A percentile compares a stretch with the other conserved stretches of the same genome.
phyloP scores from a whole-genome alignment of 2,888 invertebrate genomes.

The Myopa testacea region DNA sequence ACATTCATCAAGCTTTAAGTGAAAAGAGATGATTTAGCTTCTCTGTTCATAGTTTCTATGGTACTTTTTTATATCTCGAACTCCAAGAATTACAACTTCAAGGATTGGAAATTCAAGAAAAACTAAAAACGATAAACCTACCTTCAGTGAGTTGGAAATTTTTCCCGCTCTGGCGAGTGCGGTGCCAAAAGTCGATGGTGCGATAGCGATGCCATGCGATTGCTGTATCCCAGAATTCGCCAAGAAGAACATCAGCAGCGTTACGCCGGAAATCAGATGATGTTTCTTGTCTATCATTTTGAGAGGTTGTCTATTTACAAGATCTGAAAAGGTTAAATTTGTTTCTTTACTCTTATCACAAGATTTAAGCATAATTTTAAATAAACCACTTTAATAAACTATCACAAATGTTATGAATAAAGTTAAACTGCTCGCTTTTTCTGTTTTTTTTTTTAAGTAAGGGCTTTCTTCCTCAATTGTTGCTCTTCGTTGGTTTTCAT shows the following conservation, averaged over 20 bases:
- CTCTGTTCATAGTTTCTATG: no score
- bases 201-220: slow-evolving; percentile 61
- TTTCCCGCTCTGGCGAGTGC: slow-evolving; percentile 68
- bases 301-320: slow-evolving; percentile 7
- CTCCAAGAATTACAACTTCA: no score
- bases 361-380: background rate
- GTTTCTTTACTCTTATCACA: slow-evolving; percentile 13
- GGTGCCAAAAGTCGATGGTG: slow-evolving; percentile 68
- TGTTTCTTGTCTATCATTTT: slow-evolving; percentile 53
- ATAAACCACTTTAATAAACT: background rate
- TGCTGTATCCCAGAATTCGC: slow-evolving; percentile 44
- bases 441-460: no score
- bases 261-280: slow-evolving; percentile 43
- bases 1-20: no score
- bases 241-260: slow-evolving; percentile 40
- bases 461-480: no score
- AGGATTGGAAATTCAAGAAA: no score
- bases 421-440: no score
- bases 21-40: no score
- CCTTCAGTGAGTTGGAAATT: slow-evolving; percentile 67
- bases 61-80: no score
- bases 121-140: slow-evolving; percentile 51
- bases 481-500: background rate
- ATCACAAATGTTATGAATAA: no score
- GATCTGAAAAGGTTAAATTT: slow-evolving; percentile 6